Evolutionary conservation across 2,113 vertebrate genomes (phyloP), one percentile per base, ranked within the genome.

Genomic region (Megaceryle torquata): DNA sequence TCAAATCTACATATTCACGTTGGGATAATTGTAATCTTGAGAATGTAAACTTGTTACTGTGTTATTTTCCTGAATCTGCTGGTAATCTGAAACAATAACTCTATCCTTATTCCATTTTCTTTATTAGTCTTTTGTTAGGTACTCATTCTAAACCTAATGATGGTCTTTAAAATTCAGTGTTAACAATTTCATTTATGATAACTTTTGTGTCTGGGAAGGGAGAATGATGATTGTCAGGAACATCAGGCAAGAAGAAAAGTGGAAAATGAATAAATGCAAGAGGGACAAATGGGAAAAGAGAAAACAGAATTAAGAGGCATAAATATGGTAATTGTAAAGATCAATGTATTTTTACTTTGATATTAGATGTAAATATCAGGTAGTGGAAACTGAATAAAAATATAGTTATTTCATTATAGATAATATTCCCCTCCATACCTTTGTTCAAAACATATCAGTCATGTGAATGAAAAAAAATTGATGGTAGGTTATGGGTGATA

Each of bases 261-360:
- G 37, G 65, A 88, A 48, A 86, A 81, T 89, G 77, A 94, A 92
- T 95, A 95, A 93, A 94, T 87, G 80, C 37, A 89, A 84, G 60
- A 91, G 68, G 53, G 75, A 69, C 81, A 94, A 95, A 93, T 89
- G 86, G 76, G 82, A 90, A 89, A 96, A 92, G 57, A 51, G 85
- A 77, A 77, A 87, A 64, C 59, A 91, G 75, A 85, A 71, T 89
- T 92, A 91, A 91, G 78, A 94, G 50, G 35, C 70, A 95, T 93
- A 97, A 96, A 96, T 94, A 92, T 77, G 94, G 89, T 92, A 93
- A 94, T 91, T 91, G 61, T 97, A 80, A 89, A 92, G 84, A 87
- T 87, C 33, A 96, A 64, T 83, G 31, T 84, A 91, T 94, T 96
- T 96, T 84, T 91, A 82, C 83, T 86, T 82, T 71, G 39, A 68